A percentile compares a stretch with the other conserved stretches of the same genome.
Conservation (phyloP, 1,140 invertebrate species). For the Amyelois transitella region DNA sequence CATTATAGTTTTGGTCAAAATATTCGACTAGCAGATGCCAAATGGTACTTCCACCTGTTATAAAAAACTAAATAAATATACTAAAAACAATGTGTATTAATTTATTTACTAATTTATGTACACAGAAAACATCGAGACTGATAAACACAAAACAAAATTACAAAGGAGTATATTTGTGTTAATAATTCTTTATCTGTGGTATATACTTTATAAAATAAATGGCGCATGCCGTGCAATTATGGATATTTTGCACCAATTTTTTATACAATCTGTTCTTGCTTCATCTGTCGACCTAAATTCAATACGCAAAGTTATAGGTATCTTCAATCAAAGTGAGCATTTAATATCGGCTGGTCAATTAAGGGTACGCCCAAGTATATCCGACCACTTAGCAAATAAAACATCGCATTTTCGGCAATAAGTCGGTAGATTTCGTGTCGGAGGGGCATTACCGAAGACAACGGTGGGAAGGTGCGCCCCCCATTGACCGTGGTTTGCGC, state of each 20-base stretch:
- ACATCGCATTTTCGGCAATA: conserved; percentile 38
- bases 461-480: conserved; percentile 57
- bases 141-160: too few relatives aligned
- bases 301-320: not conserved
- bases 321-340: not conserved
- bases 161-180: too few relatives aligned
- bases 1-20: too few relatives aligned
- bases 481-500: conserved; percentile 62
- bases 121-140: too few relatives aligned
- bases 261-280: not conserved
- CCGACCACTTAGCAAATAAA: conserved; percentile 61
- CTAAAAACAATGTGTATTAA: too few relatives aligned
- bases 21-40: too few relatives aligned
- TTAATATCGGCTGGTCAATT: conserved; percentile 35
- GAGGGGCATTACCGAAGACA: conserved; percentile 57
- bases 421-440: conserved; percentile 61
- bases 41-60: too few relatives aligned
- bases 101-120: too few relatives aligned
- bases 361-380: conserved; percentile 31
- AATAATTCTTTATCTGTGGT: too few relatives aligned
- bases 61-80: too few relatives aligned
- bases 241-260: not conserved
- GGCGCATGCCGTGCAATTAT: too few relatives aligned
- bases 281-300: not conserved
- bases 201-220: too few relatives aligned